Evolutionary conservation across 2,888 invertebrate species (phyloP), one percentile per base, ranked within the genome.

Genomic region (Ormyrus thymus): DNA sequence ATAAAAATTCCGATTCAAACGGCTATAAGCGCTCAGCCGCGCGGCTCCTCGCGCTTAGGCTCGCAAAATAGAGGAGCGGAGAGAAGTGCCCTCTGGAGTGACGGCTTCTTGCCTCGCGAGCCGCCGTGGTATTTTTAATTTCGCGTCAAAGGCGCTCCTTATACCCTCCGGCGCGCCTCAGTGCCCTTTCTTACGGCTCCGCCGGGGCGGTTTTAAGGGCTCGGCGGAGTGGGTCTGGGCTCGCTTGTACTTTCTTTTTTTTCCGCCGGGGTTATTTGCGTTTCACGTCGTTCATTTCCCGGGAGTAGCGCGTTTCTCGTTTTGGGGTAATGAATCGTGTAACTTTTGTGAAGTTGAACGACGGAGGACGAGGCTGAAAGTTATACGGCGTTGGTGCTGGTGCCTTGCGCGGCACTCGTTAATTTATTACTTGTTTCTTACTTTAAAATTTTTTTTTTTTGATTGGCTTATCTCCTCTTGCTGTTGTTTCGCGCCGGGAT

Each of bases 101-200:
- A 2, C 29, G 29, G 4, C 5, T 3, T 45, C 45, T 62, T 62
- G 11, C n/a, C 11, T 13, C 62, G 15, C 46, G n/a, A 15, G 53
- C 29, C 29, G 6, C 29, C 29, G 70, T 50, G 73, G 73, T 64
- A 73, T 64, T 73, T 73, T 64, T 73, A 73, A 73, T 73, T 55
- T 64, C 55, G 15, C 51, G 62, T 64, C 73, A 73, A 73, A 73
- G 56, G 11, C n/a, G 11, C 29, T 29, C 29, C 29, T 29, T 29
- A 29, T 29, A 29, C 29, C 29, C 29, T 29, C 29, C 9, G 10
- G n/a, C 43, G 43, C 43, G 61, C 51, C 10, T 45, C 48, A 51
- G 29, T 15, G 61, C 29, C 29, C 43, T 61, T 61, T 8, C 46
- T 29, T 29, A 9, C 48, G 15, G 8, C 3, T 11, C 6, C 15